Evolutionary conservation across 2,888 invertebrate species (phyloP).

Genomic region (Tridacna crocea): DNA sequence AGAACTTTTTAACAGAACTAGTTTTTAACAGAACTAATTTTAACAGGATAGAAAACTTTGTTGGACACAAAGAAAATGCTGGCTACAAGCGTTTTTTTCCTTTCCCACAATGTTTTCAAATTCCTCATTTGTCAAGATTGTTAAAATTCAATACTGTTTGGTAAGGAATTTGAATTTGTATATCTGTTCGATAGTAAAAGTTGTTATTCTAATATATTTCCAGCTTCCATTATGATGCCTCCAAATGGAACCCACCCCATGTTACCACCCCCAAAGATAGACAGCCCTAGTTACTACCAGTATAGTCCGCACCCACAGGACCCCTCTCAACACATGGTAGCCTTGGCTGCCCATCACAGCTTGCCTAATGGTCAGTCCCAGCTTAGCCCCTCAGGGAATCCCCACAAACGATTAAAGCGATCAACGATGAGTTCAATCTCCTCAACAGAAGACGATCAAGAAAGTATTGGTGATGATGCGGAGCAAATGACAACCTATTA

Average conservation of each 20-base stretch:
- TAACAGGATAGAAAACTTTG: background rate
- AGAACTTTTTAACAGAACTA: no score
- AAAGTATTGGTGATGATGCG: constrained; percentile 84
- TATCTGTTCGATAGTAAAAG: no score
- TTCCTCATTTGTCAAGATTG: background rate
- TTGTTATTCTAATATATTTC: constrained; percentile 34
- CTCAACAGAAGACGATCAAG: constrained; percentile 86
- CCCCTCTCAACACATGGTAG: constrained; percentile 65
- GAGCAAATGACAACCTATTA: constrained; percentile 85
- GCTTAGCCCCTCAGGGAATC: constrained; percentile 84
- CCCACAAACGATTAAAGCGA: constrained; percentile 86
- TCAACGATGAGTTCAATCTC: constrained; percentile 84
- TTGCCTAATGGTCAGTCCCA: constrained; percentile 77
- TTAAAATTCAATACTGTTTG: no score
- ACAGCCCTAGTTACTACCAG: constrained; percentile 92
- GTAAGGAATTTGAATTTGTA: no score
- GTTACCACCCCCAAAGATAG: constrained; percentile 91
- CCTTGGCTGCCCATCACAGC: constrained; percentile 66
- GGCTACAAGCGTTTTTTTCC: background rate
- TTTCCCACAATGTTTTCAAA: background rate
- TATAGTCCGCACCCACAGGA: constrained; percentile 88
- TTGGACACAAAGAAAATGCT: background rate
- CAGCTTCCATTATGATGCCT: constrained; percentile 97
- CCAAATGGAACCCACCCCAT: constrained; percentile 86
- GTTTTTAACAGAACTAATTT: no score